These are phyloP conservation scores for Parasteatoda lunata DNA, from an alignment of 2,888 invertebrate genomes.

Conservation along the genomic window DNA sequence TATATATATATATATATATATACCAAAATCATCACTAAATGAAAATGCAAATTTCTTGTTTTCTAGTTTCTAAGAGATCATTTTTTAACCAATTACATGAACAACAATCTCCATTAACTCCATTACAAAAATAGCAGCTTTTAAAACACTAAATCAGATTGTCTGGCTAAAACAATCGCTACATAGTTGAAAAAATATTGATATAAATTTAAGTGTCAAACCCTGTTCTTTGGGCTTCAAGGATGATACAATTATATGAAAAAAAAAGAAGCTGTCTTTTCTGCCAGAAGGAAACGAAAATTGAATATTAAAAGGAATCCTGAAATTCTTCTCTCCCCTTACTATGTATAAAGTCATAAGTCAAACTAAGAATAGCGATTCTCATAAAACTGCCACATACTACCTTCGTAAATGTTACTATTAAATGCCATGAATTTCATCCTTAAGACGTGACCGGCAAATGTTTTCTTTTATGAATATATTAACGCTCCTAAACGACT, in stretches of 20 bases:
- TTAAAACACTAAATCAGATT: too few relatives aligned
- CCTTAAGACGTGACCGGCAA: constrained; percentile 57
- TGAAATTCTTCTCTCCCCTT: constrained; percentile 27
- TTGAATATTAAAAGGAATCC: constrained; percentile 49
- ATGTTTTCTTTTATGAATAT: constrained; percentile 65
- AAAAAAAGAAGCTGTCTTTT: constrained; percentile 21
- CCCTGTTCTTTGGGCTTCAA: neutral
- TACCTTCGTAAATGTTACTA: constrained; percentile 55
- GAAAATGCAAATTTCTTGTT: too few relatives aligned
- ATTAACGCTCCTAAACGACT: constrained; percentile 54
- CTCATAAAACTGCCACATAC: constrained; percentile 51
- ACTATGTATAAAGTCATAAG: constrained; percentile 54
- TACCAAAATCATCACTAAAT: too few relatives aligned
- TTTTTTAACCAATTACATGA: too few relatives aligned
- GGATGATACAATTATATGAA: constrained; percentile 23
- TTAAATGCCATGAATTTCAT: constrained; percentile 51
- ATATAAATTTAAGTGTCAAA: neutral
- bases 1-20: too few relatives aligned
- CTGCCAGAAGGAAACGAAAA: constrained; percentile 42
- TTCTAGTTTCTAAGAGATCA: too few relatives aligned
- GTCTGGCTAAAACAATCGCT: too few relatives aligned
- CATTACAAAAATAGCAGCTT: too few relatives aligned
- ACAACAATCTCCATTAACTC: too few relatives aligned
- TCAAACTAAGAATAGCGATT: constrained; percentile 53
- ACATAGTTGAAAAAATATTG: too few relatives aligned